Evolutionary conservation across 2,797 vertebrate species (phyloP), one percentile per base, ranked within the genome.

Genomic region (Spondyliosoma cantharus): DNA sequence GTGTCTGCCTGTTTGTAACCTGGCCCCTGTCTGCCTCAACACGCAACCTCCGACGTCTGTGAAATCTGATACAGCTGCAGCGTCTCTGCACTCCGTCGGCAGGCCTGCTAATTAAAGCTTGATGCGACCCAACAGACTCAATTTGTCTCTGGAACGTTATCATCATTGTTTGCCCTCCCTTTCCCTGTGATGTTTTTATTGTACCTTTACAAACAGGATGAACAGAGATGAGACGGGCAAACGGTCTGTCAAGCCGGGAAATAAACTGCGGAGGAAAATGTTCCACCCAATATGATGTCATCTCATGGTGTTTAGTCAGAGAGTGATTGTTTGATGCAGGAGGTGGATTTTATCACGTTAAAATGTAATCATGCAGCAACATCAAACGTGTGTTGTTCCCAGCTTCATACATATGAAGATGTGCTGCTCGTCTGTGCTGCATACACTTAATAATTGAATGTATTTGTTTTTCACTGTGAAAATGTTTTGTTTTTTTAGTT

Each of bases 71-170:
- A 85, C 53, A 48, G 86, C 83, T 70, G 80, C 82, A 67, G 70
- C 56, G 20, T 79, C 80, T 42, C 49, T 27, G 67, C 43, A 11
- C 78, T 81, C 85, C 27, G 86, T 93, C 93, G 90, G 86, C 67
- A 80, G 27, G 75, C 75, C 58, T 7, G 52, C 86, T 92, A 93
- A 93, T 95, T 93, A 94, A 94, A 79, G 89, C 85, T 92, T 82
- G 75, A 92, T 92, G 90, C 74, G 72, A 80, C 80, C 83, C 88
- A 92, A 89, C 84, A 68, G 81, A 85, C 82, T 91, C 86, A 84
- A 86, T 93, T 92, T 92, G 93, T 93, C 77, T 86, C 78, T 27
- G 59, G 48, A 87, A 88, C 64, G 78, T 86, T 87, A 82, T 87
- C 80, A 58, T 81, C 71, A 50, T 54, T 78, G 76, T 90, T 83